Evolutionary conservation across 2,113 vertebrate species (phyloP).

Genomic region (Beaufortia kweichowensis): DNA sequence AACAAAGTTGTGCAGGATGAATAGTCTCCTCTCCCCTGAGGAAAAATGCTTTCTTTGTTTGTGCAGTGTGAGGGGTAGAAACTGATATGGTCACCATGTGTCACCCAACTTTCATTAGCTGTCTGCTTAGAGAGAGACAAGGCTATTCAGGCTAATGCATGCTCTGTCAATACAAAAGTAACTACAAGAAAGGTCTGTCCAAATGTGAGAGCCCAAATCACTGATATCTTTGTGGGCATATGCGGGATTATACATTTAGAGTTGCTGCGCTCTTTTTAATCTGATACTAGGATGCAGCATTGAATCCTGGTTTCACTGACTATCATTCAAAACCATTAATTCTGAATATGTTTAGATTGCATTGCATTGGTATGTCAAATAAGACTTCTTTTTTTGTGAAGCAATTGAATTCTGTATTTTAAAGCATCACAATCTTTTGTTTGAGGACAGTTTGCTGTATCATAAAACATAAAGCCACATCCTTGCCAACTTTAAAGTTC

Average conservation of each 20-base stretch:
- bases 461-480: no score
- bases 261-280: conserved; percentile 15
- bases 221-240: background rate
- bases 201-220: background rate
- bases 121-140: conserved; percentile 14
- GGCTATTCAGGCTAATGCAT: conserved; percentile 19
- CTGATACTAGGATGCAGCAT: background rate
- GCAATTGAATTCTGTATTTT: background rate
- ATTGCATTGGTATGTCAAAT: background rate
- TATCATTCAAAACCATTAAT: background rate
- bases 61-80: conserved; percentile 11
- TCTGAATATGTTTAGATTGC: background rate
- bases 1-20: conserved; percentile 40
- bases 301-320: background rate
- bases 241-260: background rate
- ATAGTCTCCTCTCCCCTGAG: conserved; percentile 35
- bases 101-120: conserved; percentile 41
- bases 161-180: conserved; percentile 19
- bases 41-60: conserved; percentile 42
- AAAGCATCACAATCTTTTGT: background rate
- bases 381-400: background rate
- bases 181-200: background rate
- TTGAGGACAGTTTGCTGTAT: background rate
- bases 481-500: background rate
- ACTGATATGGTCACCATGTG: conserved; percentile 36